Conservation (phyloP, 1,140 invertebrate genomes). For the Leptinotarsa defecta region DNA sequence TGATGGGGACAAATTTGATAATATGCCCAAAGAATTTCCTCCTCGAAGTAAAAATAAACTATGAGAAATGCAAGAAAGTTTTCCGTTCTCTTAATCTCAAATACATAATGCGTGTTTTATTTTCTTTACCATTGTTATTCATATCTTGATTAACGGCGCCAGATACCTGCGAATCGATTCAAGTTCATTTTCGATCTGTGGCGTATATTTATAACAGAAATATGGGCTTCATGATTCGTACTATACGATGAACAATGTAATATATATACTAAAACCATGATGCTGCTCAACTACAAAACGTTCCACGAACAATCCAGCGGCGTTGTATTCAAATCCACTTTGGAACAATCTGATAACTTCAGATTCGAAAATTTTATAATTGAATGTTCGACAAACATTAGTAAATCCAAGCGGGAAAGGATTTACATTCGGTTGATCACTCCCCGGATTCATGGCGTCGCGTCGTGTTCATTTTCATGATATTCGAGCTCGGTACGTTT, state of each 20-base stretch:
- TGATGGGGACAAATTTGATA: too few relatives aligned
- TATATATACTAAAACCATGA: not conserved
- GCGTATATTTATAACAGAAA: not conserved
- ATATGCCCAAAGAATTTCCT: too few relatives aligned
- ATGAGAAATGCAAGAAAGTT: too few relatives aligned
- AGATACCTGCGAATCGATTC: not conserved
- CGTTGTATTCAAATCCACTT: not conserved
- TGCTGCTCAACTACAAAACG: not conserved
- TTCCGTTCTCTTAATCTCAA: too few relatives aligned
- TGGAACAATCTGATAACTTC: not conserved
- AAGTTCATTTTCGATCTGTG: not conserved
- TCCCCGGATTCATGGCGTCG: not conserved
- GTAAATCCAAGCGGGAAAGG: not conserved
- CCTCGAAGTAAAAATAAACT: too few relatives aligned
- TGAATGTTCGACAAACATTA: conserved; percentile 1
- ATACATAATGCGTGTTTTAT: too few relatives aligned
- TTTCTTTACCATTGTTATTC: too few relatives aligned
- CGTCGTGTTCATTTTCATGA: too few relatives aligned
- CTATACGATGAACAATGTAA: not conserved
- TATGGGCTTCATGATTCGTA: not conserved
- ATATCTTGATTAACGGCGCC: too few relatives aligned
- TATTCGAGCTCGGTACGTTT: too few relatives aligned
- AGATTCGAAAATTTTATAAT: not conserved
- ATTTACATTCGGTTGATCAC: not conserved
- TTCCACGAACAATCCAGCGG: not conserved